phyloP scores from a whole-genome alignment of 2,888 invertebrate genomes.

The Macropis europaea region DNA sequence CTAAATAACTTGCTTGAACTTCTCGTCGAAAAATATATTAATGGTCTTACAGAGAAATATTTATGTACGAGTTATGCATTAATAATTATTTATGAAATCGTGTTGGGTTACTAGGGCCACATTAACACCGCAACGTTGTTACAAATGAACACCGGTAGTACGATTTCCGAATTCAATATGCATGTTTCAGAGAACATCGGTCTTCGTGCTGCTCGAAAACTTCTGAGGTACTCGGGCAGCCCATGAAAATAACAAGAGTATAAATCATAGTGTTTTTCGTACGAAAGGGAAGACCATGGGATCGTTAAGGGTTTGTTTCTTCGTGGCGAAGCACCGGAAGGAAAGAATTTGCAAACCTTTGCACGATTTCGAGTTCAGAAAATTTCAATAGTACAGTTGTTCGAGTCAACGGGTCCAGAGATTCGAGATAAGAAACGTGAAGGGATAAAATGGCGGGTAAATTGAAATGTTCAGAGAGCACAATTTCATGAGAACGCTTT shows the following conservation, averaged over 20 bases:
- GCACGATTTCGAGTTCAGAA: neutral
- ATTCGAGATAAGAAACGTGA: neutral
- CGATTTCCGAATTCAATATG: neutral
- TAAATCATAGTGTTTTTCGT: slow-evolving; percentile 22
- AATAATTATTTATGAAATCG: too few relatives aligned
- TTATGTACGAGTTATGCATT: too few relatives aligned
- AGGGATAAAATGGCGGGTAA: neutral
- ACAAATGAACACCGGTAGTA: slow-evolving; percentile 12
- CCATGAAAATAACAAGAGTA: slow-evolving; percentile 1
- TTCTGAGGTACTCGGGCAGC: neutral
- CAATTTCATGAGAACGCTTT: too few relatives aligned
- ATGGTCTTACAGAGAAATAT: too few relatives aligned
- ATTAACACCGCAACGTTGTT: too few relatives aligned
- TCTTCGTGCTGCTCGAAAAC: neutral
- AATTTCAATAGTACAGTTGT: slow-evolving; percentile 22
- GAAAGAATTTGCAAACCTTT: slow-evolving; percentile 9
- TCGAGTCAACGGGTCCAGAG: slow-evolving; percentile 8
- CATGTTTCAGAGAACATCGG: neutral
- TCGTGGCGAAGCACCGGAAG: neutral
- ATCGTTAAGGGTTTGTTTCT: slow-evolving; percentile 4
- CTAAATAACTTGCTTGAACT: too few relatives aligned
- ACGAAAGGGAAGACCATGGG: neutral
- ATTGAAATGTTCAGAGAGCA: too few relatives aligned
- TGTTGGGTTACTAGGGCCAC: too few relatives aligned
- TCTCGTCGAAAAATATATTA: too few relatives aligned